These are phyloP conservation scores for Heliocidaris tuberculata DNA, from an alignment of 35 echinoderm and acorn worm genomes.

Conservation along the genomic window DNA sequence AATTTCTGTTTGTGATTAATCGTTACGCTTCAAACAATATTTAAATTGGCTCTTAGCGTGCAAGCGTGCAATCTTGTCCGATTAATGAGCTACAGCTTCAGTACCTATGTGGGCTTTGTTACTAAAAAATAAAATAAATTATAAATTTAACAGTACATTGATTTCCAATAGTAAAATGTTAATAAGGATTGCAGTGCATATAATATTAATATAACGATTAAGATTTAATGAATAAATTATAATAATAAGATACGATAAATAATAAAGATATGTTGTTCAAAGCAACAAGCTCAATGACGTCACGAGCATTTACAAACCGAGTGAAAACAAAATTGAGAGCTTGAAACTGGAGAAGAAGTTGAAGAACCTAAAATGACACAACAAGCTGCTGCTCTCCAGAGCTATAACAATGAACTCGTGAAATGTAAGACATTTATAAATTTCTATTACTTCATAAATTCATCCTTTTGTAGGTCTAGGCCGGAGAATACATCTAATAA, in stretches of 20 bases:
- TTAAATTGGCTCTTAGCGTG: not conserved
- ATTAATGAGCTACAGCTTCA: not conserved
- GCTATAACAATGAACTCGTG: constrained; percentile 92
- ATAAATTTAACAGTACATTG: not conserved
- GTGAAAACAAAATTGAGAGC: not conserved
- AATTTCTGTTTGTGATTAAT: no score
- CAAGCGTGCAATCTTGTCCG: not conserved
- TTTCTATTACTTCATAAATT: not conserved
- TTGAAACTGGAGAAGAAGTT: not conserved
- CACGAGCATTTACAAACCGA: not conserved
- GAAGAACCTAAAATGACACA: constrained; percentile 66
- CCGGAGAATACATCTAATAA: not conserved
- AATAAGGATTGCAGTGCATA: not conserved
- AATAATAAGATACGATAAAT: not conserved
- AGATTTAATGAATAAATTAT: not conserved
- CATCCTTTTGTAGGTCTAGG: not conserved
- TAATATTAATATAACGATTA: not conserved
- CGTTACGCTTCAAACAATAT: not conserved
- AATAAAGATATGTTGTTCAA: not conserved
- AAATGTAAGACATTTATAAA: constrained; percentile 65
- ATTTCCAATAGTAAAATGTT: not conserved
- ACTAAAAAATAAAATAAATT: not conserved
- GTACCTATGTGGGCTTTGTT: not conserved
- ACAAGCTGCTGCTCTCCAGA: constrained; percentile 88
- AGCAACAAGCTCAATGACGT: not conserved